Percentiles rank a stretch among this genome's conserved stretches.
Evolutionary conservation across 1,140 invertebrate genomes (phyloP).

Genomic region (Muscidifurax raptorellus): DNA sequence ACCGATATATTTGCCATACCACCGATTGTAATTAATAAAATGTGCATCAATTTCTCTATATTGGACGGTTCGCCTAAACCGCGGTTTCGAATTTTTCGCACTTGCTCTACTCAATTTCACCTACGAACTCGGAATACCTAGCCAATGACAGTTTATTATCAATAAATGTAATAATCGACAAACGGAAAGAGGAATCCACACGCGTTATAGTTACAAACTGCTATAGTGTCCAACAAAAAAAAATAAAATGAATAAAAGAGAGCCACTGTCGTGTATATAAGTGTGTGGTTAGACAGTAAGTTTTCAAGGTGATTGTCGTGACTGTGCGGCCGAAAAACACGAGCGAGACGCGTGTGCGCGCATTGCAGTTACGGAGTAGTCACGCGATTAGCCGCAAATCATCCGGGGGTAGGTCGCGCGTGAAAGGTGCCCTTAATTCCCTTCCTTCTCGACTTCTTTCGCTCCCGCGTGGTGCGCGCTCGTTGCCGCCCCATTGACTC

Average conservation of each 20-base stretch:
- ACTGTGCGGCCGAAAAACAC: neutral
- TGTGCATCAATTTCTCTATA: too few relatives aligned
- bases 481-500: slow-evolving; percentile 40
- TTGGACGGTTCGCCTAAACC: too few relatives aligned
- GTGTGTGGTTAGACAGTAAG: neutral
- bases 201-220: too few relatives aligned
- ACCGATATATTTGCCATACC: neutral
- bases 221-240: neutral
- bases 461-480: neutral
- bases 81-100: too few relatives aligned
- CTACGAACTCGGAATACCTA: too few relatives aligned
- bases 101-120: too few relatives aligned
- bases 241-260: neutral
- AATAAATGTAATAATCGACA: too few relatives aligned
- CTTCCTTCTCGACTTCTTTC: neutral
- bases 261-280: neutral
- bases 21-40: too few relatives aligned
- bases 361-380: neutral
- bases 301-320: neutral
- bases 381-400: slow-evolving; percentile 21
- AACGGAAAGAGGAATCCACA: too few relatives aligned
- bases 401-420: neutral
- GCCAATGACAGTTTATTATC: too few relatives aligned
- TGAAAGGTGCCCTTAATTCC: neutral
- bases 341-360: neutral